Evolutionary conservation across 2,888 invertebrate species (phyloP).

Genomic region (Tenthredo scrophulariae): DNA sequence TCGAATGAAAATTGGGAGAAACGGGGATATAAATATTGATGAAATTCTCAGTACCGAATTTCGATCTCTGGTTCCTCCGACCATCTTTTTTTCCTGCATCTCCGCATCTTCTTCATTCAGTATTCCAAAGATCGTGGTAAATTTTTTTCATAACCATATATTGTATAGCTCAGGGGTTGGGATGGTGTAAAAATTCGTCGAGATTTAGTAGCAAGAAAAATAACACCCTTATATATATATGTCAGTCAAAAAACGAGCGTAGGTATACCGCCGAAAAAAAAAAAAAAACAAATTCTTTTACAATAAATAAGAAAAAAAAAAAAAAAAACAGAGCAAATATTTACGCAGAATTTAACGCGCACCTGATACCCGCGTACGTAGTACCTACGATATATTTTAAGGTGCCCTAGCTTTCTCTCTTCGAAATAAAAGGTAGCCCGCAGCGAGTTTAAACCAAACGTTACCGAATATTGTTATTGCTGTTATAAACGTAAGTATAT

Average conservation of each 20-base stretch:
- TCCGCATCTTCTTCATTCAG: not conserved
- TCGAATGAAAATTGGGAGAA: no score
- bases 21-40: not conserved
- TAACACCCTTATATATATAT: not conserved
- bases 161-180: not conserved
- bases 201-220: not conserved
- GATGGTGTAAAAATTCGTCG: not conserved
- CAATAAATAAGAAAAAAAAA: not conserved
- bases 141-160: not conserved
- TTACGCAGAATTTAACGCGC: slow-evolving; percentile 30
- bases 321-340: not conserved
- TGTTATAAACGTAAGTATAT: not conserved
- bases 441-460: not conserved
- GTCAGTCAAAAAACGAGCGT: not conserved
- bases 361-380: slow-evolving; percentile 32
- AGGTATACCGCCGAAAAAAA: not conserved
- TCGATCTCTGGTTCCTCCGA: not conserved
- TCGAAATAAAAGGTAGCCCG: slow-evolving; percentile 35
- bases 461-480: not conserved
- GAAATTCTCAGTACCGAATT: not conserved
- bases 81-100: not conserved
- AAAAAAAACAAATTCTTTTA: not conserved
- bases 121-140: not conserved
- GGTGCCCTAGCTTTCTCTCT: slow-evolving; percentile 46
- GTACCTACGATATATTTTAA: slow-evolving; percentile 28